Evolutionary conservation across 2,113 vertebrate genomes (phyloP).

Genomic region (Globicephala melas): DNA sequence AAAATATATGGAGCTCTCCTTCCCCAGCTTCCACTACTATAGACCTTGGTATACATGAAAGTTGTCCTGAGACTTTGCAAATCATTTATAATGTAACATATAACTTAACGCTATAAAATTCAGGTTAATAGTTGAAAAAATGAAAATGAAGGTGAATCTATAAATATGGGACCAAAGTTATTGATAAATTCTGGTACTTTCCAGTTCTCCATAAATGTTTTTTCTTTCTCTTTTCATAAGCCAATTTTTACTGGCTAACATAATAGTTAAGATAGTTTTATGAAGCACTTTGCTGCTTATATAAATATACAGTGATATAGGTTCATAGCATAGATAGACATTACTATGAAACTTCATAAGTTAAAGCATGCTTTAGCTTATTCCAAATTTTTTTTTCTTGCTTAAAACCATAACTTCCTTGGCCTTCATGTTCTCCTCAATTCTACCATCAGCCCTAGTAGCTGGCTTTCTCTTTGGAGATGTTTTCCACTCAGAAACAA

Average conservation of each 20-base stretch:
- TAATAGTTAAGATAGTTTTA: neutral
- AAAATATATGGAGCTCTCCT: neutral
- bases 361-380: slow-evolving; percentile 8
- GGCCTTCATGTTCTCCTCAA: neutral
- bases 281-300: neutral
- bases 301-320: neutral
- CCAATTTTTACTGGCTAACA: slow-evolving; percentile 10
- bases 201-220: neutral
- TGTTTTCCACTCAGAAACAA: neutral
- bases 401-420: neutral
- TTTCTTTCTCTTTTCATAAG: slow-evolving; percentile 28
- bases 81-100: neutral
- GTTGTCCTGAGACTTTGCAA: neutral
- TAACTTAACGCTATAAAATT: neutral
- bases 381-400: neutral
- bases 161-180: neutral
- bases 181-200: neutral
- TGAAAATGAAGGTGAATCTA: neutral
- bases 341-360: neutral
- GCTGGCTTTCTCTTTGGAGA: neutral
- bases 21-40: neutral
- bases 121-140: neutral
- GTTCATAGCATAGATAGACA: neutral
- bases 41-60: neutral
- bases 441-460: neutral